Percentiles rank a stretch among this genome's conserved stretches.
Evolutionary conservation across 2,888 invertebrate species (phyloP).

Genomic region (Drosophila neonasuta): DNA sequence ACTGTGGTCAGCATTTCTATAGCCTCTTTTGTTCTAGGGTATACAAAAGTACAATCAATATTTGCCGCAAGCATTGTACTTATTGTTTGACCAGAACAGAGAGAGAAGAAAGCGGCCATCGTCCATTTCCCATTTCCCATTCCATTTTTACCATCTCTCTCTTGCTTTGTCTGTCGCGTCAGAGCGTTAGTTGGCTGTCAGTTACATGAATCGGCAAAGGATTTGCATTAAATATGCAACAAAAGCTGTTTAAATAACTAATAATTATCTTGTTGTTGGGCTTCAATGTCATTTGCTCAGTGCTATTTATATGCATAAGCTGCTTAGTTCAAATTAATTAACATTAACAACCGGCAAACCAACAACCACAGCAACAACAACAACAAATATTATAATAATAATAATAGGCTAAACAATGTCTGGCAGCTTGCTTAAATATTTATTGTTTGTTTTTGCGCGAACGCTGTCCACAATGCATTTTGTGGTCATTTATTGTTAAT

Average conservation of each 20-base stretch:
- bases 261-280: slow-evolving; percentile 72
- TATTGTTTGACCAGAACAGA: slow-evolving; percentile 16
- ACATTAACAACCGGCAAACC: slow-evolving; percentile 59
- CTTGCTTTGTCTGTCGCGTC: neutral
- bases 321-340: slow-evolving; percentile 75
- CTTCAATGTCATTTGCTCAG: slow-evolving; percentile 59
- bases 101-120: slow-evolving; percentile 22
- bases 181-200: slow-evolving; percentile 20
- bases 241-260: slow-evolving; percentile 75
- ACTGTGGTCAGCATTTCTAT: neutral
- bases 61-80: slow-evolving; percentile 42
- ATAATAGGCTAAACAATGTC: slow-evolving; percentile 36
- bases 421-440: slow-evolving; percentile 60
- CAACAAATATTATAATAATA: slow-evolving; percentile 19
- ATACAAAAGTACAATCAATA: slow-evolving; percentile 54
- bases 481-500: slow-evolving; percentile 66
- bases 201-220: slow-evolving; percentile 59
- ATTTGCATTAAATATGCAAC: slow-evolving; percentile 66
- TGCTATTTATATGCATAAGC: slow-evolving; percentile 71
- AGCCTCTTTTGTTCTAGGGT: slow-evolving; percentile 8
- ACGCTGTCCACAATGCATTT: slow-evolving; percentile 36
- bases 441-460: slow-evolving; percentile 54
- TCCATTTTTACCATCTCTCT: neutral
- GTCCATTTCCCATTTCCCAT: slow-evolving; percentile 9
- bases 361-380: slow-evolving; percentile 20